Evolutionary conservation across 2,797 vertebrate genomes (phyloP), one percentile per base, ranked within the genome.

Genomic region (Peromyscus attwateri): DNA sequence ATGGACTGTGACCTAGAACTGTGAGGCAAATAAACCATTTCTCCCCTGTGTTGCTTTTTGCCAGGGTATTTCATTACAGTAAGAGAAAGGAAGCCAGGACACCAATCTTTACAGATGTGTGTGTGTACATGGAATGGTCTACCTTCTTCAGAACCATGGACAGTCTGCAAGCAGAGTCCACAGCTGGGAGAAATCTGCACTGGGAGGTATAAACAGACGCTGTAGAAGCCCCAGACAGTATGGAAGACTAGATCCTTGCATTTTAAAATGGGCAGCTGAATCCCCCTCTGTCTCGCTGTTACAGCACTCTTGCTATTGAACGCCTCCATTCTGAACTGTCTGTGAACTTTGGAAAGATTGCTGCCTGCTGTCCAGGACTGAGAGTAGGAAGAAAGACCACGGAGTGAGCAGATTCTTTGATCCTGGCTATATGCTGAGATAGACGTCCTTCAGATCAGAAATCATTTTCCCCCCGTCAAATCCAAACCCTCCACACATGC

Each of bases 401-500:
- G 49, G 89, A 89, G 29, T 73, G 85, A 85, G 52, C 0, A 37
- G 64, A 70, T 6, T 21, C 83, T 89, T 82, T 85, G 57, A 80
- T 95, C 66, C 82, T 60, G 55, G 55, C 77, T 79, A 96, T 95
- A 89, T 83, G 82, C 73, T 91, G 81, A 96, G 89, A 80, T 21
- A 31, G 82, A 75, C 68, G 79, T 89, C 85, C 5, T 92, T 64
- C 70, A 66, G 85, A 92, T 92, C 68, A 92, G 94, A 97, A 95
- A 91, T 95, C 90, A 95, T 80, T 95, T 68, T 76, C n/a, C 75
- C n/a, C 52, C 89, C 68, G 17, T 95, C 94, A 93, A 90, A 95
- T 43, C 29, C 90, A 88, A 96, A 96, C 60, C 25, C 12, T 73
- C 76, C 71, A 92, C 52, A 87, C 31, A 37, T 11, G 7, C 46